Evolutionary conservation across 1,140 invertebrate genomes (phyloP), one percentile per base, ranked within the genome.

Genomic region (Papilio xuthus): DNA sequence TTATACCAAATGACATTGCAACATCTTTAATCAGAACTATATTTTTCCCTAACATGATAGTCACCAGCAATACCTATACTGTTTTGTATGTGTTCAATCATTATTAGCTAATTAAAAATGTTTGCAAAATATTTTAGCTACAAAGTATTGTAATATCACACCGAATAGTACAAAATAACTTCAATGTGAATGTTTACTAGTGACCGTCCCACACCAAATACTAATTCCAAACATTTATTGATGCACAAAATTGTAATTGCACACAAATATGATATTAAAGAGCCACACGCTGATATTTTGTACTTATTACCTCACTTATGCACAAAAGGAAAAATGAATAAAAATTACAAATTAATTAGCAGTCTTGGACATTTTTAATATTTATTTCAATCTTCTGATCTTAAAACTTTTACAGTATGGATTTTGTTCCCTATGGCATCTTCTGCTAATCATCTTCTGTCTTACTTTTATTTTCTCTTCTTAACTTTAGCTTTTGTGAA

Each of bases 401-500:
- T 73, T 23, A 23, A 6, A 37, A 71, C 70, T 71, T 50, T n/a
- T 15, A 13, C 3, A 8, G 13, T 26, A 42, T 9, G 15, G 9
- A 73, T 73, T 26, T 47, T 23, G 13, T 23, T 37, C 3, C n/a
- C 9, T 44, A 50, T 47, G 71, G 53, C 69, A 47, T 37, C 53
- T 44, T 78, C 79, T 79, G 73, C 78, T 71, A 74, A 72, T 76
- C 71, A 44, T 81, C 71, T 60, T 78, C 47, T n/a, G 50, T 60
- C 53, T 84, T 80, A 63, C 82, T 86, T 81, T 88, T 88, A 53
- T 90, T 88, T 79, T 88, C 87, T 85, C 88, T 87, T 86, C 88
- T 87, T 56, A 89, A 83, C 82, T 93, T 93, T 78, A 89, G 79
- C 83, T 86, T 93, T 80, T 93, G 92, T 32, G 92, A 92, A 67